Conservation (phyloP, 2,888 invertebrate genomes). For the Galerucella calmariensis region DNA sequence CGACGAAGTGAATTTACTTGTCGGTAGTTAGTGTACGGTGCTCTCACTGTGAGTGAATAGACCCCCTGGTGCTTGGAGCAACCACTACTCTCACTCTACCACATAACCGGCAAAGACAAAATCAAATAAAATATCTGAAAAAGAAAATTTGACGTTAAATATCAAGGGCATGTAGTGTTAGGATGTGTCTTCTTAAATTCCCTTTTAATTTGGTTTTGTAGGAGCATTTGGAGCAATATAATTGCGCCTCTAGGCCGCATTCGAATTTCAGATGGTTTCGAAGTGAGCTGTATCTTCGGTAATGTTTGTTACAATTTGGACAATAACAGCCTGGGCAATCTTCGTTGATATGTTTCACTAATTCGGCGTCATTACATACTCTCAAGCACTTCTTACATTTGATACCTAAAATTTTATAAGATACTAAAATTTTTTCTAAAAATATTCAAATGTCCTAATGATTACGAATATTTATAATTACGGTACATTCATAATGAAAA, state of each 20-base stretch:
- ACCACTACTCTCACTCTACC: too few relatives aligned
- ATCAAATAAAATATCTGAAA: too few relatives aligned
- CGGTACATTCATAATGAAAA: too few relatives aligned
- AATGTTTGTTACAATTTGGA: conserved; percentile 41
- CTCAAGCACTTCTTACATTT: conserved; percentile 7
- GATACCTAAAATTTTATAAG: conserved; percentile 7
- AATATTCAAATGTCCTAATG: too few relatives aligned
- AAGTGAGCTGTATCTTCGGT: conserved; percentile 46
- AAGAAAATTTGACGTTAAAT: too few relatives aligned
- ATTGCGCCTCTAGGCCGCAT: conserved; percentile 48
- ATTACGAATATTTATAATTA: too few relatives aligned
- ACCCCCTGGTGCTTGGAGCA: too few relatives aligned
- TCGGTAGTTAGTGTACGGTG: too few relatives aligned
- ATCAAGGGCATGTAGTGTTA: conserved; percentile 6
- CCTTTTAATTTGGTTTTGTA: conserved; percentile 47
- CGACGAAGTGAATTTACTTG: too few relatives aligned
- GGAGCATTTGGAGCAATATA: conserved; percentile 45
- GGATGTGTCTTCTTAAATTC: conserved; percentile 31
- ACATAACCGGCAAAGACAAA: too few relatives aligned
- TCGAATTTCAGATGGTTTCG: conserved; percentile 48
- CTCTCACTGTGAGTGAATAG: too few relatives aligned
- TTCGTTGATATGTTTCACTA: conserved; percentile 7
- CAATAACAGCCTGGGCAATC: conserved; percentile 38
- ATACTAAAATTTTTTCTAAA: too few relatives aligned
- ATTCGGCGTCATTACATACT: not conserved